Base-by-base conservation (phyloP, 1,140 invertebrate species). In the Pogonomyrmex barbatus region DNA sequence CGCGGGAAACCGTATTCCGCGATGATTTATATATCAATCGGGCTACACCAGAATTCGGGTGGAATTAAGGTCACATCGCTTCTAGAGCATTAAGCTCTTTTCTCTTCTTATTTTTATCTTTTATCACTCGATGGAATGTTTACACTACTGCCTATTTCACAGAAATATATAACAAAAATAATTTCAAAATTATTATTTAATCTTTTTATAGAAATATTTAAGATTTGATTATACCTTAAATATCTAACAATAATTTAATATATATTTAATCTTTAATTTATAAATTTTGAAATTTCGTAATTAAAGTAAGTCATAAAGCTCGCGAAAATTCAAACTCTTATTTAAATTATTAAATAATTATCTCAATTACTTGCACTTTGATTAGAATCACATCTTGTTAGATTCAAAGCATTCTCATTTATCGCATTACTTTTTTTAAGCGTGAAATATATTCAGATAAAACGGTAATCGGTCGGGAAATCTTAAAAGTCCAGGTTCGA, bases 21-120 rank as follows among this genome's bases (percentile, higher is more conserved):
- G 82, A 87, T 90, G 88, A 90, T 92, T 91, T 91, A 92, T 86
- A 83, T 85, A 89, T 67, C 75, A 68, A 63, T 68, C 52, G 68
- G 73, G 33, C n/a, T 68, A 47, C 14, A 62, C 70, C 39, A 79
- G 58, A 76, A 85, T 87, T 67, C 67, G 68, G 45, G 70, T 30
- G 52, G 88, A 87, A 89, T 89, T 90, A 88, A 86, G 87, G 87
- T 88, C 90, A 65, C 30, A 45, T 76, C 56, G 71, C 54, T 56
- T 73, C 56, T 50, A 65, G 0, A 52, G 73, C 71, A 60, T 77
- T 70, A 60, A 60, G 58, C n/a, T 60, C 60, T 78, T 68, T 75
- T 47, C 62, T 54, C 68, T 79, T 70, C 36, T 45, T 1, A 30
- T 60, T 76, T 75, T 85, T 42, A 47, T 73, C n/a, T 62, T 73